Evolutionary conservation across 2,888 invertebrate genomes (phyloP).

Genomic region (Dorcus hopei): DNA sequence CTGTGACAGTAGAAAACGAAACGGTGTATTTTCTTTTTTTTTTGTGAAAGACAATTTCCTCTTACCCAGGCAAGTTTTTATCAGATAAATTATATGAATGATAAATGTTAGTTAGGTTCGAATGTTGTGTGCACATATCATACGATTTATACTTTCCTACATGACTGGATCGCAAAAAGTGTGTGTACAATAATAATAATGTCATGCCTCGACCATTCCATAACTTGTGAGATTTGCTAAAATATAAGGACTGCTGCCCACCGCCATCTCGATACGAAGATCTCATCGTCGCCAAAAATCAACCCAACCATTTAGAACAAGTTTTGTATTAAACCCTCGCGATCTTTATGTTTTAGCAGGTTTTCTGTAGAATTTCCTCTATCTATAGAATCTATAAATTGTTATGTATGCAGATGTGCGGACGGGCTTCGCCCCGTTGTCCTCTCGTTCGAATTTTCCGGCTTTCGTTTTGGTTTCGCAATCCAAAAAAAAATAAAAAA

Average conservation of each 20-base stretch:
- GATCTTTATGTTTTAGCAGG: constrained; percentile 14
- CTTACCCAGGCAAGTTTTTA: not conserved
- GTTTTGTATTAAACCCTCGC: constrained; percentile 17
- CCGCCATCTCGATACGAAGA: constrained; percentile 3
- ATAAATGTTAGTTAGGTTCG: constrained; percentile 31
- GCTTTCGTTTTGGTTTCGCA: no score
- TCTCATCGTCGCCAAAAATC: not conserved
- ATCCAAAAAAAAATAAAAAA: no score
- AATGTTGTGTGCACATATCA: constrained; percentile 50
- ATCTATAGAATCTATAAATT: constrained; percentile 44
- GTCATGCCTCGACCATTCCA: constrained; percentile 45
- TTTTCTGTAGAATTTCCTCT: constrained; percentile 34
- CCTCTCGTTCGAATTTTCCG: no score
- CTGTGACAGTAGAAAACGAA: not conserved
- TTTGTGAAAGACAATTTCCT: not conserved
- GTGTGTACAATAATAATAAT: constrained; percentile 27
- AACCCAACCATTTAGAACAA: constrained; percentile 13
- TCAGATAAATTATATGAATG: not conserved
- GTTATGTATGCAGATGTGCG: constrained; percentile 44
- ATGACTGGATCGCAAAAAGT: constrained; percentile 22
- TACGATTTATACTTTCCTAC: constrained; percentile 50
- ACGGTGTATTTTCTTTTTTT: not conserved
- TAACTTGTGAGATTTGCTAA: constrained; percentile 19
- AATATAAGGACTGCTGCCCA: constrained; percentile 8
- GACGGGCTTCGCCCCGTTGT: not conserved